Evolutionary conservation across 2,888 invertebrate genomes (phyloP).

Genomic region (Dicranocentrus wangi): DNA sequence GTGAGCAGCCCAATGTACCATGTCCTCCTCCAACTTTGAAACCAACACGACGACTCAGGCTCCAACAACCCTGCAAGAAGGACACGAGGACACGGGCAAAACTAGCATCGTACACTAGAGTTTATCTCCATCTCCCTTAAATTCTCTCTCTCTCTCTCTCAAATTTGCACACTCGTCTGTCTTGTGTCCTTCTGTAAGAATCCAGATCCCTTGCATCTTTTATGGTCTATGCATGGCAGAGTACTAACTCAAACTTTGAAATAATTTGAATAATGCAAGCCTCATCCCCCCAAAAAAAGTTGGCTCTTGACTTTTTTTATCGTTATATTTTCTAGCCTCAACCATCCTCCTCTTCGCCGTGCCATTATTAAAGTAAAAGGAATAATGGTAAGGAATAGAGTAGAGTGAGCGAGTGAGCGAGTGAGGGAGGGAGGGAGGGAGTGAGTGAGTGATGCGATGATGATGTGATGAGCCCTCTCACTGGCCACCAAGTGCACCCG

Average conservation of each 20-base stretch:
- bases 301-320: too few species aligned
- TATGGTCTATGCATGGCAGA: background rate
- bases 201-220: slow-evolving; percentile 15
- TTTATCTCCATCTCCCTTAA: slow-evolving; percentile 4
- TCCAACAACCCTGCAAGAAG: slow-evolving; percentile 16
- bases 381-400: background rate
- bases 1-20: slow-evolving; percentile 62
- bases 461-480: slow-evolving; percentile 58
- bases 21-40: slow-evolving; percentile 57
- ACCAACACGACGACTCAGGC: too few species aligned
- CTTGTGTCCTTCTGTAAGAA: background rate
- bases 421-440: background rate
- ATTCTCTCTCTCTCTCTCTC: background rate
- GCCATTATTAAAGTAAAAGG: too few species aligned
- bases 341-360: too few species aligned
- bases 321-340: too few species aligned
- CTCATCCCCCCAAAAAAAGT: background rate
- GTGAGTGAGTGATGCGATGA: background rate
- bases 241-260: background rate
- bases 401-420: background rate
- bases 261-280: too few species aligned
- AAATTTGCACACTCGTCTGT: too few species aligned
- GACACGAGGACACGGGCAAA: slow-evolving; percentile 12
- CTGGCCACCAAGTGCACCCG: slow-evolving; percentile 67
- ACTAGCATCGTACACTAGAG: background rate